Evolutionary conservation across 2,113 vertebrate species (phyloP).

Genomic region (Cyprinodon variegatus): DNA sequence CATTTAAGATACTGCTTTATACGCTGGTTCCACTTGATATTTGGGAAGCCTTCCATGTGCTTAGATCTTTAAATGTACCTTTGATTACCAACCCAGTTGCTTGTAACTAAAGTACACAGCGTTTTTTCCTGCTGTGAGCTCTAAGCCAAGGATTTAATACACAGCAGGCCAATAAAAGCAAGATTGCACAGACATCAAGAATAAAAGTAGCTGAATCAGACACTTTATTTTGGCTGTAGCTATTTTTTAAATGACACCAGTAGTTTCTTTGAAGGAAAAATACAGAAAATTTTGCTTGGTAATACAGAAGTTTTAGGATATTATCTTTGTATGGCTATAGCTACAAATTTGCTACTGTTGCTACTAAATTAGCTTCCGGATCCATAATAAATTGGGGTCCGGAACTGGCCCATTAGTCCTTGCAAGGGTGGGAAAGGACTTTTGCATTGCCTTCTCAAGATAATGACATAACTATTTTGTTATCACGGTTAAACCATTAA

Average conservation of each 20-base stretch:
- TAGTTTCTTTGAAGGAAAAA: not conserved
- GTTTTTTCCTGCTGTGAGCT: conserved; percentile 17
- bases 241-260: not conserved
- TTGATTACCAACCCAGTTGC: conserved; percentile 13
- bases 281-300: not conserved
- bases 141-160: conserved; percentile 24
- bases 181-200: not conserved
- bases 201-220: not conserved
- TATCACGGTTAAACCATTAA: no score
- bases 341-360: not conserved
- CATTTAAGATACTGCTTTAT: conserved; percentile 3
- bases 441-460: no score
- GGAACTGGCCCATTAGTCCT: no score
- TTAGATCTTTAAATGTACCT: conserved; percentile 40
- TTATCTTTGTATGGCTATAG: not conserved
- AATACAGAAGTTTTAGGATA: not conserved
- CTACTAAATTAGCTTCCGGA: no score
- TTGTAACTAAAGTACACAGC: conserved; percentile 16
- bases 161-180: conserved; percentile 22
- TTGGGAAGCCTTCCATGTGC: conserved; percentile 21
- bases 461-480: no score
- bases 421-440: no score
- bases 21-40: conserved; percentile 13
- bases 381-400: no score
- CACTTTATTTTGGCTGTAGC: not conserved